These are phyloP conservation scores for Automeris io DNA, from an alignment of 2,888 invertebrate genomes.

Conservation along the genomic window DNA sequence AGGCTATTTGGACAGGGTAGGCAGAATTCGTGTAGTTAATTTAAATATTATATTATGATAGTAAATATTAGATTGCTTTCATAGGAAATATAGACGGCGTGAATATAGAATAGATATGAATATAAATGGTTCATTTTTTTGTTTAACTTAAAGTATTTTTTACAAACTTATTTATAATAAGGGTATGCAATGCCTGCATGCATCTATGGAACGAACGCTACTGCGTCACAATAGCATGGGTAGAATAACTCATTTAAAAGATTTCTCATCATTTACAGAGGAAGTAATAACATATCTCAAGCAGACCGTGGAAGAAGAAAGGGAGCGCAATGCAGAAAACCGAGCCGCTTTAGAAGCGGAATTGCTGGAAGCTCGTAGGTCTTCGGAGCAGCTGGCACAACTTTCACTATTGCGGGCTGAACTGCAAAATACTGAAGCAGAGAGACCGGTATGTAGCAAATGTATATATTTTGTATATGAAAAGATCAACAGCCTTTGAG, in stretches of 20 bases:
- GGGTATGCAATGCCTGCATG: no score
- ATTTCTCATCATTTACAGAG: slow-evolving; percentile 32
- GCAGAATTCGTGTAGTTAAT: no score
- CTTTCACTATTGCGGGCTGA: slow-evolving; percentile 46
- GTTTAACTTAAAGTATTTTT: no score
- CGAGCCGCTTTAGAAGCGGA: slow-evolving; percentile 50
- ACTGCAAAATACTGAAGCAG: slow-evolving; percentile 39
- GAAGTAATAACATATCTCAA: slow-evolving; percentile 61
- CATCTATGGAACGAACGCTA: no score
- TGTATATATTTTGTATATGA: background rate
- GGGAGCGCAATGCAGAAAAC: slow-evolving; percentile 52
- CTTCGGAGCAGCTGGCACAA: slow-evolving; percentile 53
- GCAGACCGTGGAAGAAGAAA: slow-evolving; percentile 59
- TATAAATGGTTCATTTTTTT: no score
- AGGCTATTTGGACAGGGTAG: no score
- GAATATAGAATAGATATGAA: no score
- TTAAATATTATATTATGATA: no score
- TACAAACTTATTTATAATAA: no score
- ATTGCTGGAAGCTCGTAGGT: slow-evolving; percentile 47
- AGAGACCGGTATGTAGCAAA: slow-evolving; percentile 41
- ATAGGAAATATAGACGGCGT: no score
- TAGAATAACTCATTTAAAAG: background rate
- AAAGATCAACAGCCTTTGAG: background rate
- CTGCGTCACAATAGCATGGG: no score
- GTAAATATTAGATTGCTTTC: no score